phyloP scores from a whole-genome alignment of 2,888 invertebrate genomes.

The Peribatodes rhomboidaria region DNA sequence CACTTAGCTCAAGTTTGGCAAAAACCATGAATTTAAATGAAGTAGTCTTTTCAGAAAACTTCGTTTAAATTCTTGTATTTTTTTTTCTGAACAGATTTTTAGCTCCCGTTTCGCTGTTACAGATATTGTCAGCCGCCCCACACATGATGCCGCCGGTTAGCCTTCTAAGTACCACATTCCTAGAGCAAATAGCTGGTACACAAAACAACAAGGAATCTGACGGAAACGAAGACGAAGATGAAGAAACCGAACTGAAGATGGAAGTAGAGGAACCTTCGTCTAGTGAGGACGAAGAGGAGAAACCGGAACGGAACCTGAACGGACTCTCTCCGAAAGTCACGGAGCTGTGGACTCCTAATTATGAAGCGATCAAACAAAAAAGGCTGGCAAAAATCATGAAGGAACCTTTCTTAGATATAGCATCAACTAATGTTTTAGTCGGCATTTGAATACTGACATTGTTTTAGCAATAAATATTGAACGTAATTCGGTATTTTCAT shows the following conservation, averaged over 20 bases:
- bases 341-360: slow-evolving; percentile 76
- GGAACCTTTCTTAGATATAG: slow-evolving; percentile 67
- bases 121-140: slow-evolving; percentile 77
- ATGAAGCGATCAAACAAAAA: slow-evolving; percentile 80
- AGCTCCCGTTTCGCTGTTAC: slow-evolving; percentile 40
- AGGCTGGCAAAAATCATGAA: slow-evolving; percentile 72
- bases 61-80: not conserved
- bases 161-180: slow-evolving; percentile 74
- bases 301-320: slow-evolving; percentile 44
- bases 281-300: slow-evolving; percentile 71
- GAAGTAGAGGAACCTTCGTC: slow-evolving; percentile 60
- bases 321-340: slow-evolving; percentile 59
- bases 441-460: slow-evolving; percentile 47
- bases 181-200: slow-evolving; percentile 73
- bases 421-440: slow-evolving; percentile 66
- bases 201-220: slow-evolving; percentile 48
- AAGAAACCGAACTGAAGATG: slow-evolving; percentile 57
- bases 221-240: slow-evolving; percentile 48
- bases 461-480: slow-evolving; percentile 25
- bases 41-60: too few relatives aligned
- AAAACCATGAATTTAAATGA: too few relatives aligned
- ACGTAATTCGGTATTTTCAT: slow-evolving; percentile 40
- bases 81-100: not conserved
- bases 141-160: slow-evolving; percentile 81
- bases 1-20: too few relatives aligned